These are phyloP conservation scores for Platorchestia sp. DNA, from an alignment of 1,140 invertebrate species.

Conservation along the genomic window DNA sequence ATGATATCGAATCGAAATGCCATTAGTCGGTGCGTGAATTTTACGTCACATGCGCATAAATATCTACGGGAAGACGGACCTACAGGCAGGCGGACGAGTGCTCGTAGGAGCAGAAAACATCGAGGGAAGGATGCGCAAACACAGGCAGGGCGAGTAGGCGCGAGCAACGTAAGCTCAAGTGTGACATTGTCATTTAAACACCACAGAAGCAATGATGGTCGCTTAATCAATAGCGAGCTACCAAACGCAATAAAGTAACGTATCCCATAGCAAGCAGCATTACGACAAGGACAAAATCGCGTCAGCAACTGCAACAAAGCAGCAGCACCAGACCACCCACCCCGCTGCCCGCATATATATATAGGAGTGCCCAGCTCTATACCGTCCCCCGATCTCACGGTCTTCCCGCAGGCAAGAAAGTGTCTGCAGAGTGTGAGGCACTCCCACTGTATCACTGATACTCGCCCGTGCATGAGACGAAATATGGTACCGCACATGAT, in stretches of 20 bases:
- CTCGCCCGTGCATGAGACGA: background rate
- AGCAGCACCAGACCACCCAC: background rate
- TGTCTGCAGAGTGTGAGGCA: background rate
- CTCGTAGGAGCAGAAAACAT: too few species aligned
- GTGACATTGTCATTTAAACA: too few species aligned
- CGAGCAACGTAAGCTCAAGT: too few species aligned
- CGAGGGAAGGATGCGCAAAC: too few species aligned
- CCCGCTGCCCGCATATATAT: background rate
- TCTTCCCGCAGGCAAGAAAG: background rate
- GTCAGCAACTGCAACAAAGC: too few species aligned
- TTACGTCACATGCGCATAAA: background rate
- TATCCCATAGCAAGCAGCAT: too few species aligned
- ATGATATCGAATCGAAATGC: slow-evolving; percentile 39
- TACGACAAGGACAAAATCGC: too few species aligned
- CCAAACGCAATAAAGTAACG: too few species aligned
- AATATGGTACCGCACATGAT: background rate
- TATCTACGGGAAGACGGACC: background rate
- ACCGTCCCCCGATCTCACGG: background rate
- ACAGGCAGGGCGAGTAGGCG: too few species aligned
- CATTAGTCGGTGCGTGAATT: background rate
- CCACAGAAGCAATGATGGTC: too few species aligned
- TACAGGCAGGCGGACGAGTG: background rate
- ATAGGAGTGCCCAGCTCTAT: background rate
- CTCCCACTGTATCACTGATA: background rate
- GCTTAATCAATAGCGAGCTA: too few species aligned